These are phyloP conservation scores for Panagrolaimus sp. DNA, from an alignment of 1,140 invertebrate genomes.

Conservation along the genomic window DNA sequence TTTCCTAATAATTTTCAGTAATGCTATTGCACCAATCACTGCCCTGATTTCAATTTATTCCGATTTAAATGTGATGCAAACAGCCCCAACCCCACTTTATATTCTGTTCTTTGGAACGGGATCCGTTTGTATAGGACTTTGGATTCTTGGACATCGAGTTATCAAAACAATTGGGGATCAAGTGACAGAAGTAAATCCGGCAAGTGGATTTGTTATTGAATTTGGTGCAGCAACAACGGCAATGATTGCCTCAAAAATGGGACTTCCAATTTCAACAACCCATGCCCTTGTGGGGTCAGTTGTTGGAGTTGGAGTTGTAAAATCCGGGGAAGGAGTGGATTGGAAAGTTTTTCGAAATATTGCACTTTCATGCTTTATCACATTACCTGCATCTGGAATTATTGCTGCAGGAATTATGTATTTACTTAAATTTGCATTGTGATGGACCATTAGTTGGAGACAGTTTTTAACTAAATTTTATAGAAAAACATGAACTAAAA, in stretches of 20 bases:
- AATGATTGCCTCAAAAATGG: conserved; percentile 84
- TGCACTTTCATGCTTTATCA: conserved; percentile 87
- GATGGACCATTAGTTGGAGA: too few relatives aligned
- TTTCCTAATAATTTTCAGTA: conserved; percentile 64
- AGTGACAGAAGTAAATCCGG: conserved; percentile 88
- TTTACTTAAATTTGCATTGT: conserved; percentile 3
- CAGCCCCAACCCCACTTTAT: conserved; percentile 40
- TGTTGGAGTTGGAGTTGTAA: conserved; percentile 29
- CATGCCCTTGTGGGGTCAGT: conserved; percentile 79
- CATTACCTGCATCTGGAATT: conserved; percentile 78
- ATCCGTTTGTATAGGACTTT: conserved; percentile 89
- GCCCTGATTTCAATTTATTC: conserved; percentile 33
- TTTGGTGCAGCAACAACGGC: conserved; percentile 68
- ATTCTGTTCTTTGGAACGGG: conserved; percentile 80
- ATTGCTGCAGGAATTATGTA: conserved; percentile 60
- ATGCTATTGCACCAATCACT: conserved; percentile 44
- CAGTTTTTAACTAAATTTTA: too few relatives aligned
- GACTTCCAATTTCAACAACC: conserved; percentile 90
- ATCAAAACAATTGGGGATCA: conserved; percentile 93
- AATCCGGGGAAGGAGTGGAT: conserved; percentile 47
- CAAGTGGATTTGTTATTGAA: conserved; percentile 61
- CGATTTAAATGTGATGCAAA: conserved; percentile 27
- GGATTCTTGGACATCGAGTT: conserved; percentile 83
- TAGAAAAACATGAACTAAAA: too few relatives aligned
- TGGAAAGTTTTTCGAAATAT: conserved; percentile 70